Conservation (phyloP, 2,888 invertebrate species). For the Callinectes sapidus region DNA sequence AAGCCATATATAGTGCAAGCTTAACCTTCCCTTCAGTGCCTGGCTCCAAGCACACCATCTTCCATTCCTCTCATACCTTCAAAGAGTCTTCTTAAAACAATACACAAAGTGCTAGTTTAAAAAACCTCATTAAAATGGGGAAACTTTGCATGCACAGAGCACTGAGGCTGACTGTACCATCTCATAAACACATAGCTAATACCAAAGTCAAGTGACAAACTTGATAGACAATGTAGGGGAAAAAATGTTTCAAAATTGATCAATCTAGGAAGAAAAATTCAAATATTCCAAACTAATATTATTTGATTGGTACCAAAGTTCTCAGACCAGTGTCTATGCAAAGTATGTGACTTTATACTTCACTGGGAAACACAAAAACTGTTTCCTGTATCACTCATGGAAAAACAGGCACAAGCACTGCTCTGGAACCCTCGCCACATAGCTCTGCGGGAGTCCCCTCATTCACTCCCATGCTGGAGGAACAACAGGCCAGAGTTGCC, state of each 20-base stretch:
- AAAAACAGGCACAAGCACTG: background rate
- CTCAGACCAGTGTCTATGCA: background rate
- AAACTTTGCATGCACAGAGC: background rate
- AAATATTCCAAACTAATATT: background rate
- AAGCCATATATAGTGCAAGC: background rate
- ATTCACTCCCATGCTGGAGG: constrained; percentile 34
- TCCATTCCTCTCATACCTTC: background rate
- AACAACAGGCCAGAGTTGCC: background rate
- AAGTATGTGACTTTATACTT: background rate
- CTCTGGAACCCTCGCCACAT: background rate
- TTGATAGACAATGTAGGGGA: background rate
- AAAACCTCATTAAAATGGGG: background rate
- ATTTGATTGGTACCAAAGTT: background rate
- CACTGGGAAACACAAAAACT: background rate
- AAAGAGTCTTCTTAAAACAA: background rate
- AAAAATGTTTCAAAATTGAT: background rate
- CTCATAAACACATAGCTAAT: background rate
- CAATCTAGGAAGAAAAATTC: background rate
- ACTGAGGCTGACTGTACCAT: background rate
- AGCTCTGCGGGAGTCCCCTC: background rate
- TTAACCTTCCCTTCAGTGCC: background rate
- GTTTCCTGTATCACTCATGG: background rate
- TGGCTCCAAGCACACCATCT: background rate
- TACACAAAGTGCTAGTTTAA: background rate
- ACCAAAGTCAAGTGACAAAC: background rate